These are phyloP conservation scores for Telenomus remus DNA, from an alignment of 1,140 invertebrate species.

Conservation along the genomic window DNA sequence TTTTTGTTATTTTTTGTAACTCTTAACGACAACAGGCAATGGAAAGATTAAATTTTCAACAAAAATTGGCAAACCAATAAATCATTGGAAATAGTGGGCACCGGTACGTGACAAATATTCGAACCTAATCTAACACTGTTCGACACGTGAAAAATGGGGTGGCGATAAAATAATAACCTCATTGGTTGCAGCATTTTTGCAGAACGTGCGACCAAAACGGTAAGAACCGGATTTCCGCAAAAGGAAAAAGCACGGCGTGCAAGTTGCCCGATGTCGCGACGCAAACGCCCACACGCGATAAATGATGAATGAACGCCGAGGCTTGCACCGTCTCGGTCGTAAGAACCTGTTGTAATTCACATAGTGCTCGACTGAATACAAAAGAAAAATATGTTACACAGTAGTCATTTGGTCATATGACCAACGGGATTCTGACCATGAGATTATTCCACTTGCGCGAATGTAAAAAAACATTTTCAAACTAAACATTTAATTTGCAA, in stretches of 20 bases:
- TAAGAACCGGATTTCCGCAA: slow-evolving; percentile 70
- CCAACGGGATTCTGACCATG: slow-evolving; percentile 26
- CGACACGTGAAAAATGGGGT: too few relatives aligned
- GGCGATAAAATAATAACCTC: too few relatives aligned
- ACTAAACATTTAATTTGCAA: background rate
- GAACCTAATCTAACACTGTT: background rate
- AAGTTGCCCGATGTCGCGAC: slow-evolving; percentile 60
- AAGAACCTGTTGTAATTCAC: slow-evolving; percentile 68
- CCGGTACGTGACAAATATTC: background rate
- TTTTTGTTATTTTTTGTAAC: too few relatives aligned
- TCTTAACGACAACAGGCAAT: too few relatives aligned
- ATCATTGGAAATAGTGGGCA: too few relatives aligned
- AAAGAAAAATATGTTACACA: slow-evolving; percentile 35
- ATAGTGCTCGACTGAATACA: slow-evolving; percentile 54
- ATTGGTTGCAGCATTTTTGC: slow-evolving; percentile 13
- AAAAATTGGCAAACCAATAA: too few relatives aligned
- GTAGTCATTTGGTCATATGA: slow-evolving; percentile 26
- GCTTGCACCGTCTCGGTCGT: slow-evolving; percentile 48
- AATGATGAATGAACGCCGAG: slow-evolving; percentile 60
- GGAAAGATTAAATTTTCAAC: too few relatives aligned
- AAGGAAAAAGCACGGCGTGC: slow-evolving; percentile 67
- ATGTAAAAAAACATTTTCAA: background rate
- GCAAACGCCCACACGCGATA: slow-evolving; percentile 62
- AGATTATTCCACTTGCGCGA: slow-evolving; percentile 10
- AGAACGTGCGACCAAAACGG: slow-evolving; percentile 21